Evolutionary conservation across 2,888 invertebrate species (phyloP).

Genomic region (Tanytarsus gracilentus): DNA sequence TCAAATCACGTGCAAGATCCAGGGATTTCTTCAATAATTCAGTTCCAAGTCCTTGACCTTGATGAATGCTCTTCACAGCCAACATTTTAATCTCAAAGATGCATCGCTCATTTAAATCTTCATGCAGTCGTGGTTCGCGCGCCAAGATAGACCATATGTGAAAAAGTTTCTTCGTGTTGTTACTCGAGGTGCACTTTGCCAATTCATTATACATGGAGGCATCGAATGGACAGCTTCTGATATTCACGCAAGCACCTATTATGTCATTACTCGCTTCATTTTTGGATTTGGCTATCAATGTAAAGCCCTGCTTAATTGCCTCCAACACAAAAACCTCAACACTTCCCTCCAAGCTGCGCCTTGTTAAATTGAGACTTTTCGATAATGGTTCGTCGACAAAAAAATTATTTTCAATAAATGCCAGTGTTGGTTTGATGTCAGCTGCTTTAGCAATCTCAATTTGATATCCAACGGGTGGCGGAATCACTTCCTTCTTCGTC

Average conservation of each 20-base stretch:
- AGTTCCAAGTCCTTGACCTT: background rate
- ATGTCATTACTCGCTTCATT: background rate
- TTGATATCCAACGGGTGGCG: too few species aligned
- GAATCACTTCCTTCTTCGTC: too few species aligned
- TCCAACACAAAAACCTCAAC: background rate
- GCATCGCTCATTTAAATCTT: background rate
- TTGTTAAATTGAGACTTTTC: background rate
- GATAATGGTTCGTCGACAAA: background rate
- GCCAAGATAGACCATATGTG: constrained; percentile 18
- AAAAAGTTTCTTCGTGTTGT: background rate
- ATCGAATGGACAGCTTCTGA: constrained; percentile 7
- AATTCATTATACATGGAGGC: constrained; percentile 3
- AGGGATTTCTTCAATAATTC: background rate
- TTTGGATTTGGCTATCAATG: background rate
- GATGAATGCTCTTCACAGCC: background rate
- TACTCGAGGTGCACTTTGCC: background rate
- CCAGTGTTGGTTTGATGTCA: background rate
- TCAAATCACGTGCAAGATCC: constrained; percentile 13
- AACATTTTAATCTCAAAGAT: constrained; percentile 9
- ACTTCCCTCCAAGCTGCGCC: background rate
- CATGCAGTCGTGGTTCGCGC: constrained; percentile 4
- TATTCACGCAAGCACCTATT: background rate
- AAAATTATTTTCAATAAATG: constrained; percentile 6
- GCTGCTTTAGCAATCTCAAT: background rate
- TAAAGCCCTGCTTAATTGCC: background rate